A percentile compares a stretch with the other conserved stretches of the same genome.
Conservation (phyloP, 1,140 invertebrate species). For the Heliconius himera region DNA sequence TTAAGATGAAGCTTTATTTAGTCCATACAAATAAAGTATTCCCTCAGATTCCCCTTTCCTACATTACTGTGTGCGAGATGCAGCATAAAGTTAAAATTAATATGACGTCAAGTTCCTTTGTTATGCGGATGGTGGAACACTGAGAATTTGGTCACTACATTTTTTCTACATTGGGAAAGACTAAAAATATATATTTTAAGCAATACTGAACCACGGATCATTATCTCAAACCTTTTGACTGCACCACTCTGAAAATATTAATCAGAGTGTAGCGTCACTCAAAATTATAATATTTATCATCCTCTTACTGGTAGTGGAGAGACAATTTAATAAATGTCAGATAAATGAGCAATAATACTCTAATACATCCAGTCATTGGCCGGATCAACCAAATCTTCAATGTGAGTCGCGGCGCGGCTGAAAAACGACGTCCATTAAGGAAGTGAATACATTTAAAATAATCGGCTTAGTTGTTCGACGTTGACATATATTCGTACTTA, state of each 20-base stretch:
- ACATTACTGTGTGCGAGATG: too few species aligned
- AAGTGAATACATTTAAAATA: slow-evolving; percentile 82
- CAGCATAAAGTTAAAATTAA: too few species aligned
- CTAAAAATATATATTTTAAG: neutral
- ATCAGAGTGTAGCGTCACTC: neutral
- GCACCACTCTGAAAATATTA: neutral
- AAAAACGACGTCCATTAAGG: slow-evolving; percentile 81
- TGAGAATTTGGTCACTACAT: too few species aligned
- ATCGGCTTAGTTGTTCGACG: slow-evolving; percentile 80
- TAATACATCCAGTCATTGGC: slow-evolving; percentile 73
- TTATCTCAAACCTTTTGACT: neutral
- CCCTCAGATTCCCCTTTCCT: too few species aligned
- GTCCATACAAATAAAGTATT: too few species aligned
- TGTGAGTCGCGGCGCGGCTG: slow-evolving; percentile 68
- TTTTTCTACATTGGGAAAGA: too few species aligned
- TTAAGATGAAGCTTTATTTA: too few species aligned
- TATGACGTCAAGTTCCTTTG: too few species aligned
- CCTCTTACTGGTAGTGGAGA: slow-evolving; percentile 17
- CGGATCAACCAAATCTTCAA: slow-evolving; percentile 78
- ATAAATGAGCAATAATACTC: slow-evolving; percentile 67
- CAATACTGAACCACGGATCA: neutral
- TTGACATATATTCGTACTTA: slow-evolving; percentile 81
- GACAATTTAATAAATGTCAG: slow-evolving; percentile 67
- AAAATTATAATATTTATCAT: neutral
- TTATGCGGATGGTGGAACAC: too few species aligned